These are phyloP conservation scores for Microctenopoma stevenorrisi DNA, from an alignment of 2,797 vertebrate genomes.

Conservation along the genomic window DNA sequence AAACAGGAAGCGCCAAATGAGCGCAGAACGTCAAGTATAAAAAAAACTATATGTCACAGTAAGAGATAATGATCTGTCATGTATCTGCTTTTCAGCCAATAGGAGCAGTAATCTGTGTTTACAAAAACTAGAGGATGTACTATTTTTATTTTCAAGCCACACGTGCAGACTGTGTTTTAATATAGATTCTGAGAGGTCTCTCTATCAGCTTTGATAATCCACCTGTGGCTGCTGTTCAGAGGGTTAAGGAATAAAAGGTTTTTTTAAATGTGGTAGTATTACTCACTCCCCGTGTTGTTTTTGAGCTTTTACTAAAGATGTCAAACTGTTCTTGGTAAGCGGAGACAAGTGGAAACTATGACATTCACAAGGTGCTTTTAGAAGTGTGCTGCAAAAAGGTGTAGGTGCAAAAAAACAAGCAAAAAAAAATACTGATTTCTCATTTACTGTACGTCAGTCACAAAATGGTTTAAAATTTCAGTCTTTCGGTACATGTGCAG, in stretches of 20 bases:
- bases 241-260: background rate
- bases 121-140: constrained; percentile 11
- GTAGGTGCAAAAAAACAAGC: background rate
- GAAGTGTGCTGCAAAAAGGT: constrained; percentile 1
- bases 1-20: constrained; percentile 52
- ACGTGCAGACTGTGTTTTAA: background rate
- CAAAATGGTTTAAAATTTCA: background rate
- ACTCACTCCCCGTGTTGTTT: background rate
- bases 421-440: constrained; percentile 14
- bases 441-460: background rate
- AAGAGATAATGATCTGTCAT: constrained; percentile 17
- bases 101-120: background rate
- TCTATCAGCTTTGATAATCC: background rate
- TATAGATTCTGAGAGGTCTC: background rate
- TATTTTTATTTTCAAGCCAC: background rate
- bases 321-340: constrained; percentile 18
- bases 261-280: background rate
- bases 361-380: constrained; percentile 10
- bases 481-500: background rate
- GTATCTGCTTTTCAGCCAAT: background rate
- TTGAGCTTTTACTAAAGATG: background rate
- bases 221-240: constrained; percentile 9
- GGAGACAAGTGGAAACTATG: constrained; percentile 30
- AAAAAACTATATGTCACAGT: background rate
- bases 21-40: background rate